A percentile compares a stretch with the other conserved stretches of the same genome.
phyloP scores from a whole-genome alignment of 1,140 invertebrate species.

The Teleogryllus occipitalis region DNA sequence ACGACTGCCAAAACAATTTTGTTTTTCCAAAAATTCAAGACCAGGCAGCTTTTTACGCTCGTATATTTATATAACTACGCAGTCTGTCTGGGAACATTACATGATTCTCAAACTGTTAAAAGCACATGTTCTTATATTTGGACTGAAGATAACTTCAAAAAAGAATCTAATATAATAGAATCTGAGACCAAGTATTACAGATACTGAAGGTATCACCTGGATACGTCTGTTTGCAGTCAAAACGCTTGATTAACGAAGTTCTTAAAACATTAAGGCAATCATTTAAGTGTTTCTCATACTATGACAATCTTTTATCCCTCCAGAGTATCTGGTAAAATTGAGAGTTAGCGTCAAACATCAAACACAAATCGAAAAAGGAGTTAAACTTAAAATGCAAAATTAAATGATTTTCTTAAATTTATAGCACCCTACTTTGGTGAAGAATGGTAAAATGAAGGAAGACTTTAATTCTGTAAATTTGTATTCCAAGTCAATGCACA shows the following conservation, averaged over 20 bases:
- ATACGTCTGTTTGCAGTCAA: neutral
- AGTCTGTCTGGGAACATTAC: no score
- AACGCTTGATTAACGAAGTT: neutral
- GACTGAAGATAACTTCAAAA: no score
- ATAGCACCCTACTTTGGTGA: neutral
- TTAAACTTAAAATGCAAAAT: slow-evolving; percentile 4
- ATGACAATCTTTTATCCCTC: neutral
- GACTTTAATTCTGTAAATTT: neutral
- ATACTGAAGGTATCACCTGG: neutral
- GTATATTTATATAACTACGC: no score
- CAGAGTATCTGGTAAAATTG: neutral
- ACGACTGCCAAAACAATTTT: no score
- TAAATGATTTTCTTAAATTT: neutral
- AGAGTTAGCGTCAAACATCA: neutral
- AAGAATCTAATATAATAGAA: no score
- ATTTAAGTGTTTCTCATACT: neutral
- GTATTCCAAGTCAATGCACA: no score
- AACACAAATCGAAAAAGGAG: slow-evolving; percentile 5
- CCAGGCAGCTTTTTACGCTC: no score
- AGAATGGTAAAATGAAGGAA: neutral
- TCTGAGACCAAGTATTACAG: neutral
- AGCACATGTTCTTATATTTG: no score
- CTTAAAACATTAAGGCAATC: neutral
- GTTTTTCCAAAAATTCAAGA: no score
- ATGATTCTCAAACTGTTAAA: no score